Evolutionary conservation across 2,797 vertebrate species (phyloP).

Genomic region (Sebastes oblongus): DNA sequence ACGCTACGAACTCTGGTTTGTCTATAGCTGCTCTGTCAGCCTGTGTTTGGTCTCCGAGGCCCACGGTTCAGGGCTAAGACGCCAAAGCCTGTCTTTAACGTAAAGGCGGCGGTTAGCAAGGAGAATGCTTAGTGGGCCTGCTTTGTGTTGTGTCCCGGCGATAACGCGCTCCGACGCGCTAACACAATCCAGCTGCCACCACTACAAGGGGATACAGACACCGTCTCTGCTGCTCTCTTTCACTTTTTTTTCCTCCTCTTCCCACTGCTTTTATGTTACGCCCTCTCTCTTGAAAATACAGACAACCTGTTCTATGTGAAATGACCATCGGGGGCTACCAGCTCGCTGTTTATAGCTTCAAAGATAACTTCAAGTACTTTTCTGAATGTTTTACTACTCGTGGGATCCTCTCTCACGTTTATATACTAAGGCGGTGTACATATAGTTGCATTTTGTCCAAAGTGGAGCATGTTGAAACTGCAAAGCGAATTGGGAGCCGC

Average conservation of each 20-base stretch:
- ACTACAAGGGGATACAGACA: constrained; percentile 7
- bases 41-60: constrained; percentile 63
- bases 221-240: constrained; percentile 17
- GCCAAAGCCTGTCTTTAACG: constrained; percentile 62
- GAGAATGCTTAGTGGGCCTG: constrained; percentile 50
- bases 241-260: not conserved
- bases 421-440: not conserved
- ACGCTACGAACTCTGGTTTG: constrained; percentile 27
- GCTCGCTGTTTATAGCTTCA: constrained; percentile 38
- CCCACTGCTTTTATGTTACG: constrained; percentile 6
- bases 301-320: constrained; percentile 20
- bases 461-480: constrained; percentile 26
- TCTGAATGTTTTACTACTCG: constrained; percentile 11
- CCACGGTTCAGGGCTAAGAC: constrained; percentile 53
- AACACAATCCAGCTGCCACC: constrained; percentile 71
- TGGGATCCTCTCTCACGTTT: constrained; percentile 4
- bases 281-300: constrained; percentile 11
- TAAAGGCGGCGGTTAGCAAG: constrained; percentile 45
- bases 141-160: constrained; percentile 61
- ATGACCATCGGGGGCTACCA: not conserved
- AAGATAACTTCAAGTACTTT: constrained; percentile 27
- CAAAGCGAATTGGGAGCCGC: constrained; percentile 8
- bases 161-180: constrained; percentile 61
- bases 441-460: not conserved
- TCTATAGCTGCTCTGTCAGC: constrained; percentile 50